Evolutionary conservation across 2,888 invertebrate genomes (phyloP), one percentile per base, ranked within the genome.

Genomic region (Clivina fossor): DNA sequence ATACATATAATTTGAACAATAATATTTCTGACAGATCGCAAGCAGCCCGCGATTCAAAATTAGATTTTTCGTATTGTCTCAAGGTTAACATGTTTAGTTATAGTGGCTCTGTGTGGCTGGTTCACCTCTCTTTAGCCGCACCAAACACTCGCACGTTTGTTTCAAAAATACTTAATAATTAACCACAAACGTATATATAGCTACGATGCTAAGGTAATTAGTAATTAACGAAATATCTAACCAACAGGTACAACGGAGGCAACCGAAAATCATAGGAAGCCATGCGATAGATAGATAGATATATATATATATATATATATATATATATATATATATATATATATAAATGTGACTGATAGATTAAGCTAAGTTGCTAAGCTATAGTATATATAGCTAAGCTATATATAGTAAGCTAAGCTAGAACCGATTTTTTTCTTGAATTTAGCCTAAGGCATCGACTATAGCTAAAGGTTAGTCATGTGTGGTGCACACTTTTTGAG

Each of bases 91-190:
- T 44, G 44, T 53, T n/a, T n/a, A n/a, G n/a, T n/a, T n/a, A n/a
- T n/a, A n/a, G n/a, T n/a, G n/a, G n/a, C n/a, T n/a, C n/a, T n/a
- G n/a, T 53, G 16, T 19, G 37, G 33, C 53, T 37, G 53, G 53
- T 53, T 53, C 53, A 53, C 53, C 53, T 53, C 43, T 35, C n/a
- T n/a, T n/a, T n/a, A n/a, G n/a, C n/a, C n/a, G n/a, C n/a, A n/a
- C n/a, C n/a, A n/a, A n/a, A n/a, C n/a, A 35, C 24, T 20, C 37
- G 40, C 40, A 40, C 43, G 19, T 32, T 16, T 38, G 9, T 19
- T 33, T 35, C 44, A 53, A 53, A 53, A 53, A 53, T 53, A n/a
- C n/a, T n/a, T n/a, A 53, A 53, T 53, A 53, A 53, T 53, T 53
- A 53, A 51, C 32, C 7, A 13, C 38, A 33, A 33, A 51, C 33